Conservation (phyloP, 2,797 vertebrate species). For the Labroides dimidiatus region DNA sequence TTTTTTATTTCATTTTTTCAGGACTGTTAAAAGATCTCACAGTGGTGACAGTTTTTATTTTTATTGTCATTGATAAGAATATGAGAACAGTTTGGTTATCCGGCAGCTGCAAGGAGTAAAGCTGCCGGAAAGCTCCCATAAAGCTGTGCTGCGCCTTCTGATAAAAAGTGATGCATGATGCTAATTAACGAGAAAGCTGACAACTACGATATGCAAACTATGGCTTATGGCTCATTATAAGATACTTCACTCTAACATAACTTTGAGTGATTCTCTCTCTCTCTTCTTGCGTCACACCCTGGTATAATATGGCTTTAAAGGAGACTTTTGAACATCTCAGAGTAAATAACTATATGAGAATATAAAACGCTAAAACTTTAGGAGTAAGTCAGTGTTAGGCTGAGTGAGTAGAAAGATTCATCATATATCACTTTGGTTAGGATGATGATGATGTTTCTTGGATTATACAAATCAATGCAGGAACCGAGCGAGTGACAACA, state of each 20-base stretch:
- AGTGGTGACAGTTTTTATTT: not conserved
- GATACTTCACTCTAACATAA: not conserved
- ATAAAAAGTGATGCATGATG: conserved; percentile 8
- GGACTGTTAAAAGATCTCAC: not conserved
- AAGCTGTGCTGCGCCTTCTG: not conserved
- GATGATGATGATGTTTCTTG: not conserved
- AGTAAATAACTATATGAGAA: not conserved
- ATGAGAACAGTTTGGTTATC: conserved; percentile 7
- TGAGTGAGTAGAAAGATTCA: not conserved
- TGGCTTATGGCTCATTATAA: not conserved
- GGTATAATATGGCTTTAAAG: not conserved
- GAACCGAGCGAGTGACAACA: conserved; percentile 3
- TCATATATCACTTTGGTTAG: not conserved
- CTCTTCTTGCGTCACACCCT: too few relatives aligned
- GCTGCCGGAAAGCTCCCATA: not conserved
- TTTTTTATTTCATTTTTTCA: not conserved
- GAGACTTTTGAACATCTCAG: not conserved
- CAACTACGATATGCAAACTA: not conserved
- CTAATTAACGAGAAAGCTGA: conserved; percentile 18
- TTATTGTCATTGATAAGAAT: not conserved
- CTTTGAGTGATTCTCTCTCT: too few relatives aligned
- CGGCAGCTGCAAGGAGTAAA: conserved; percentile 10
- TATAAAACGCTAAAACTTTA: too few relatives aligned
- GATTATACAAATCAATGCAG: not conserved
- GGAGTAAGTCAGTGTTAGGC: not conserved